Base-by-base conservation (phyloP, 2,888 invertebrate genomes). In the Mesodorylaimus sp. region DNA sequence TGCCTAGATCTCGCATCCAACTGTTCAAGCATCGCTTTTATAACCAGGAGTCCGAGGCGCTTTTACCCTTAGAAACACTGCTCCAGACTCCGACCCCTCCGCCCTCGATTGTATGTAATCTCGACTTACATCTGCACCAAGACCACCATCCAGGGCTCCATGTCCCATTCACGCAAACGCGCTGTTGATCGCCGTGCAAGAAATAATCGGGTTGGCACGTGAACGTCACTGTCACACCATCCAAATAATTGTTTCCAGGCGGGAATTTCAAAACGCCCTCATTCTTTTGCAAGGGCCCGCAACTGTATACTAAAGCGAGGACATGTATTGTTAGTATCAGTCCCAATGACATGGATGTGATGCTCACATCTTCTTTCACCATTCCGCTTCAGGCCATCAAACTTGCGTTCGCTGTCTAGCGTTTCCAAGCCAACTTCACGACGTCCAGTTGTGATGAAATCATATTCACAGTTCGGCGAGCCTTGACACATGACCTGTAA, bases 121-220 rank as follows among this genome's bases (percentile, higher is more conserved):
- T 13, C 13, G 19, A 53, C 58, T 55, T 28, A 59, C 58, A 32
- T 57, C 59, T 52, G 51, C 59, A 59, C 59, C 59, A 59, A 1
- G 56, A 60, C 48, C 54, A 56, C 59, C 59, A 59, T 10, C 59
- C 59, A 13, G 59, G 59, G 10, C 54, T 56, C 59, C 59, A 59
- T 2, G 58, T 58, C n/a, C 59, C 59, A 43, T 59, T 60, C 3
- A 55, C 47, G 47, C 59, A 58, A 23, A 53, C 55, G n/a, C 58
- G 27, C 27, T 59, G 57, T 29, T 48, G 47, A 2, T 54, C 53
- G 24, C 59, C 59, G 44, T 59, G 59, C 21, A 59, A 51, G 43
- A 58, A 59, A 27, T 55, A 59, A 39, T 60, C 58, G 10, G 59
- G 59, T 38, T 59, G 57, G 49, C 59, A 59, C 7, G 57, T 53